Base-by-base conservation (phyloP, 2,113 vertebrate species). In the Physeter macrocephalus region DNA sequence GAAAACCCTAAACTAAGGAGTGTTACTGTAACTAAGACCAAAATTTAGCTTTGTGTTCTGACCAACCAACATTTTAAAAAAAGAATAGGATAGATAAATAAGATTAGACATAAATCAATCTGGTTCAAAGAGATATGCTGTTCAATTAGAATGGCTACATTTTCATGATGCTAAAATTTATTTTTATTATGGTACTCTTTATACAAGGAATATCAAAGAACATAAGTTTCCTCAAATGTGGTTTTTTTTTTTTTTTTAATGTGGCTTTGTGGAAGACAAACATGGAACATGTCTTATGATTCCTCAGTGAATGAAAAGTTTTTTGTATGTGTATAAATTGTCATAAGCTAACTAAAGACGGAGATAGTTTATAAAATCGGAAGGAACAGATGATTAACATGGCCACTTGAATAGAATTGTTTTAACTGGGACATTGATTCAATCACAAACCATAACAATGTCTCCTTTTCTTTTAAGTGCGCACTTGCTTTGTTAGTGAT, bases 401-500 rank as follows among this genome's bases (percentile, higher is more conserved):
- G 57, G 77, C 11, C 27, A 59, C 5, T 93, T 90, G 39, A 92
- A 57, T 21, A 66, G 72, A 36, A 75, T 52, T 61, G 8, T 89
- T 49, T 59, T 66, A 62, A 54, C 14, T 41, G 27, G 5, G 12
- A 46, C 31, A 0, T 92, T 82, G 21, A 72, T 25, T 95, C 5
- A 82, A 18, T 86, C 27, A 29, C 46, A 91, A 46, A 62, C 12
- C 2, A 8, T 96, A 94, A 97, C 36, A 27, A 12, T 52, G 8
- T 81, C 15, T 86, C 36, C 41, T 62, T 97, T 95, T 93, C 85
- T 98, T 2, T 64, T 0, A 98, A 99, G 99, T 99, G 27, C 99
- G 99, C 14, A 99, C 99, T 39, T 99, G 99, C 96, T 99, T 99
- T 88, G 99, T 99, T 95, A 99, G 99, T 62, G 99, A 99, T 95